Base-by-base conservation (phyloP, 1,140 invertebrate species). In the Antheraea mylitta region DNA sequence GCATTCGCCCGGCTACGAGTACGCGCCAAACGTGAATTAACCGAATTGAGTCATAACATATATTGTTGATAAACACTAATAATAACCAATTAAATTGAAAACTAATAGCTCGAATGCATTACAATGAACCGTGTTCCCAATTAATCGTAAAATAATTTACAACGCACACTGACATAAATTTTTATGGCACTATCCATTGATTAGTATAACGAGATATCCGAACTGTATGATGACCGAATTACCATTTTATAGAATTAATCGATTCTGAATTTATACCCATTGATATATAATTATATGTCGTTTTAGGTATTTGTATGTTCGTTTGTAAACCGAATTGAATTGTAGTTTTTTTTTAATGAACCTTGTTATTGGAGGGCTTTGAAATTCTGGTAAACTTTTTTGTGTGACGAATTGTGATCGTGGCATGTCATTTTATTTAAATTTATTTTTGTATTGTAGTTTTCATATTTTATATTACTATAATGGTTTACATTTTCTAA, bases 241-340 rank as follows among this genome's bases (percentile, higher is more conserved):
- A 83, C 86, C 82, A 85, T 88, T 84, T 72, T 83, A 83, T 77
- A 81, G 76, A 83, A 89, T 86, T 87, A 85, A 87, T 87, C 82
- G 87, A 89, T 89, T 82, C 76, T 71, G 59, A 76, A 75, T 66
- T 61, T 77, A 79, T 77, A 76, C 75, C 77, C 74, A 82, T 82
- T 80, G 80, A 53, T 53, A 53, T 53, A 16, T 42, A 10, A 42
- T 42, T 42, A 42, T 10, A 42, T 42, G 11, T 42, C 45, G 45
- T 16, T 16, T n/a, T n/a, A n/a, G n/a, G n/a, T 13, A 13, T 16
- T 53, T 53, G 45, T 53, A 53, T 53, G 45, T 53, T 5, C 11
- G 45, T 53, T 53, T 53, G 45, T 53, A 16, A 53, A 13, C 6
- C 22, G 22, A 30, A 30, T 30, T 4, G 22, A 30, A 30, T 30